Evolutionary conservation across 1,140 invertebrate species (phyloP).

Genomic region (Metopolophium dirhodum): DNA sequence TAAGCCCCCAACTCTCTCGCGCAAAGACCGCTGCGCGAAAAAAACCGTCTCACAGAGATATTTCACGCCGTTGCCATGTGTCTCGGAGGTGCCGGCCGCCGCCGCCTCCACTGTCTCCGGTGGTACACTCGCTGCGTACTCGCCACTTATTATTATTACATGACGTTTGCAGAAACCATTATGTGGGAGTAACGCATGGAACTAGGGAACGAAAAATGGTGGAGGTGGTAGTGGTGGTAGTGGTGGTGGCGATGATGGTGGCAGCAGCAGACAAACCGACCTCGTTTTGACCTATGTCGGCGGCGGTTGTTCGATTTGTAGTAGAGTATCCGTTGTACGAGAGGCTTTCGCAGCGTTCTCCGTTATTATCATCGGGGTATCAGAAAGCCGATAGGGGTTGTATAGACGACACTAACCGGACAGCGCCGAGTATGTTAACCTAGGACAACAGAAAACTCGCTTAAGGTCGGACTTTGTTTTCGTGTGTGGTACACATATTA

Average conservation of each 20-base stretch:
- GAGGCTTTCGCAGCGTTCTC: neutral
- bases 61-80: constrained; percentile 28
- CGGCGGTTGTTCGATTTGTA: neutral
- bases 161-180: neutral
- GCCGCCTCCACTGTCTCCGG: neutral
- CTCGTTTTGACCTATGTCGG: neutral
- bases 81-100: neutral
- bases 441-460: neutral
- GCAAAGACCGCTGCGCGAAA: neutral
- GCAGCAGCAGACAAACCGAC: neutral
- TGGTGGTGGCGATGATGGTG: neutral
- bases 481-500: neutral
- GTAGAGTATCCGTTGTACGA: neutral
- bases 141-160: neutral
- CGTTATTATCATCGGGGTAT: neutral
- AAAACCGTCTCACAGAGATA: neutral
- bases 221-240: neutral
- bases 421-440: neutral
- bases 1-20: neutral
- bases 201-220: neutral
- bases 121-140: neutral
- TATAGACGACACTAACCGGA: neutral
- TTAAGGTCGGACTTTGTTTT: neutral
- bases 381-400: neutral
- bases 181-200: neutral